Percentiles rank a stretch among this genome's conserved stretches.
phyloP scores from a whole-genome alignment of 2,888 invertebrate genomes.

The Isotomurus palustris region DNA sequence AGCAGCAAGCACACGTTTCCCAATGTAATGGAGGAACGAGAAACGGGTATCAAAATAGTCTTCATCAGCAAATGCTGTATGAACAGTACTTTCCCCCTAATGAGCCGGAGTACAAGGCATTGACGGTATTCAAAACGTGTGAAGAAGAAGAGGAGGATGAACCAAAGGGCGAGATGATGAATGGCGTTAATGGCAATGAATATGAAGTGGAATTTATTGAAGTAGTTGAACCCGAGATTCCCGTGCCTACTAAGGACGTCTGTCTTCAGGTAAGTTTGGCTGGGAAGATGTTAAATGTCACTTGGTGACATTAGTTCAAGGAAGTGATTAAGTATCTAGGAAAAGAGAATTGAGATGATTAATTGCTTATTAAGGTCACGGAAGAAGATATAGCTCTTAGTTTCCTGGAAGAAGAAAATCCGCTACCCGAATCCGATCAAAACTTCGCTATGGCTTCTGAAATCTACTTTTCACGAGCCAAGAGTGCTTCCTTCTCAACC shows the following conservation, averaged over 20 bases:
- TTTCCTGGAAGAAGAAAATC: slow-evolving; percentile 69
- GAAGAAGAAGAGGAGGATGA: slow-evolving; percentile 52
- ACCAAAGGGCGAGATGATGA: slow-evolving; percentile 47
- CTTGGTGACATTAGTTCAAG: too few species aligned
- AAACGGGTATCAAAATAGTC: neutral
- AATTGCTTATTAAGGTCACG: slow-evolving; percentile 58
- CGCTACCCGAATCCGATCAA: slow-evolving; percentile 67
- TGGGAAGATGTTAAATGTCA: too few species aligned
- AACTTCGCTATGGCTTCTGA: slow-evolving; percentile 56
- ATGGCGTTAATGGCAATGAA: slow-evolving; percentile 55
- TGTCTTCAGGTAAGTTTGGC: slow-evolving; percentile 84
- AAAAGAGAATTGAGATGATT: too few species aligned
- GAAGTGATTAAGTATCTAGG: too few species aligned
- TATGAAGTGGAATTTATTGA: slow-evolving; percentile 75
- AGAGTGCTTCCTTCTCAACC: slow-evolving; percentile 36
- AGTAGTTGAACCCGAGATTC: slow-evolving; percentile 72
- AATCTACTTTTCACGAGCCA: slow-evolving; percentile 31
- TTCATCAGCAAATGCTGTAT: neutral
- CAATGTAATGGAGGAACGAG: neutral
- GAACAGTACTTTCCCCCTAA: slow-evolving; percentile 4
- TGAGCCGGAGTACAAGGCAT: slow-evolving; percentile 53
- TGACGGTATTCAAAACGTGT: slow-evolving; percentile 62
- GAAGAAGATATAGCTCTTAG: slow-evolving; percentile 88
- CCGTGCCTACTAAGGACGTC: slow-evolving; percentile 78
- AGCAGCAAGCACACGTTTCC: neutral